Evolutionary conservation across 1,140 invertebrate species (phyloP).

Genomic region (Lucilia cuprina): DNA sequence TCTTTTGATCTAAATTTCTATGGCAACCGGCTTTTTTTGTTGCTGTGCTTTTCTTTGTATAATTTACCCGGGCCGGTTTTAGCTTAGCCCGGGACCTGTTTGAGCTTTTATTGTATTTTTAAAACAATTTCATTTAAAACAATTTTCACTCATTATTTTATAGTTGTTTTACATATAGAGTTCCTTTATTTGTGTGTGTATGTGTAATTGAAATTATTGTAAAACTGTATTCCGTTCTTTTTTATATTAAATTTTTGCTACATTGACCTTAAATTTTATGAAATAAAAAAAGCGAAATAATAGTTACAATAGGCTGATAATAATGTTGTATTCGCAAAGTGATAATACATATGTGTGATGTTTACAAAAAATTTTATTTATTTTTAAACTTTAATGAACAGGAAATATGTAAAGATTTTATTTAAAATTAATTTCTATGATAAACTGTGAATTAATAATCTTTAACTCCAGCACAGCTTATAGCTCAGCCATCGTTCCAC

Average conservation of each 20-base stretch:
- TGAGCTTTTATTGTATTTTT: slow-evolving; percentile 29
- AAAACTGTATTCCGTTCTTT: background rate
- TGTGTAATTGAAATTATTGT: background rate
- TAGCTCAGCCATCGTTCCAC: too few species aligned
- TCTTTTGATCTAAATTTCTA: slow-evolving; percentile 12
- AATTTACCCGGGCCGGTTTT: slow-evolving; percentile 17
- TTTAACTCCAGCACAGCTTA: too few species aligned
- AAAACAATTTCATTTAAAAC: background rate
- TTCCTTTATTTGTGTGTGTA: background rate
- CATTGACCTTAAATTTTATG: slow-evolving; percentile 26
- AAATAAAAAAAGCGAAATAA: background rate
- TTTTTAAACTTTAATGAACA: too few species aligned
- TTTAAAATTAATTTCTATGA: too few species aligned
- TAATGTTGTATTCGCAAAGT: background rate
- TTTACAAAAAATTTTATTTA: too few species aligned
- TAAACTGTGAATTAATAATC: too few species aligned
- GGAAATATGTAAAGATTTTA: too few species aligned
- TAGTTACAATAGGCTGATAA: slow-evolving; percentile 7
- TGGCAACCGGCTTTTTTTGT: slow-evolving; percentile 23
- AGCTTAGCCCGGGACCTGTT: slow-evolving; percentile 33
- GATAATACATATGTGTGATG: too few species aligned
- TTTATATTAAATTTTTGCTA: slow-evolving; percentile 33
- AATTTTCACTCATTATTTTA: slow-evolving; percentile 11
- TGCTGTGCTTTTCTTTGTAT: background rate
- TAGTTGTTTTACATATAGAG: background rate